Conservation (phyloP, 2,797 vertebrate genomes). For the Phrynocephalus guinanensis region DNA sequence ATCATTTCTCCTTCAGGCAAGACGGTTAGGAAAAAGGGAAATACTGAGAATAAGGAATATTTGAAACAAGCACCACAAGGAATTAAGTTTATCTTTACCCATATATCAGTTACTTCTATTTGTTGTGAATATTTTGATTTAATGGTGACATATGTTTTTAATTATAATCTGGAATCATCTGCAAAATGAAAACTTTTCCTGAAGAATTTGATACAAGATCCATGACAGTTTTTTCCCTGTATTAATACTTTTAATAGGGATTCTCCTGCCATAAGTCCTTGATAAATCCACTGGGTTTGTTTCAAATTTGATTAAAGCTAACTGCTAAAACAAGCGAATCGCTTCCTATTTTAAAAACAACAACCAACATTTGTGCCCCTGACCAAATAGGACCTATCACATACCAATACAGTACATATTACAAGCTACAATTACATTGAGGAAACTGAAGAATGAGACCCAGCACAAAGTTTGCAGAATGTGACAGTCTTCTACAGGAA, state of each 20-base stretch:
- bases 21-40: background rate
- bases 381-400: background rate
- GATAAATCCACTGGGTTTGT: background rate
- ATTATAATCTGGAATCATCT: constrained; percentile 28
- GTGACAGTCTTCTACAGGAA: too few relatives aligned
- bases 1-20: constrained; percentile 30
- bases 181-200: background rate
- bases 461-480: too few relatives aligned
- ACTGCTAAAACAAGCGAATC: background rate
- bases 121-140: constrained; percentile 26
- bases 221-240: background rate
- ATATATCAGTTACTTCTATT: constrained; percentile 29
- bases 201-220: constrained; percentile 2
- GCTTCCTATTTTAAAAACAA: background rate
- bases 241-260: constrained; percentile 13
- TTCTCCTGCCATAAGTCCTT: constrained; percentile 3
- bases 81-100: constrained; percentile 41
- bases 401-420: background rate
- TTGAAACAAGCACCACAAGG: background rate
- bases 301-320: background rate
- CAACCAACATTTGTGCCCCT: background rate
- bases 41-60: constrained; percentile 8
- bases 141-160: constrained; percentile 22
- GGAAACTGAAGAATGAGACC: too few relatives aligned
- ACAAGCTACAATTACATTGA: too few relatives aligned